Base-by-base conservation (phyloP, 2,113 vertebrate species). In the Nanger granti region DNA sequence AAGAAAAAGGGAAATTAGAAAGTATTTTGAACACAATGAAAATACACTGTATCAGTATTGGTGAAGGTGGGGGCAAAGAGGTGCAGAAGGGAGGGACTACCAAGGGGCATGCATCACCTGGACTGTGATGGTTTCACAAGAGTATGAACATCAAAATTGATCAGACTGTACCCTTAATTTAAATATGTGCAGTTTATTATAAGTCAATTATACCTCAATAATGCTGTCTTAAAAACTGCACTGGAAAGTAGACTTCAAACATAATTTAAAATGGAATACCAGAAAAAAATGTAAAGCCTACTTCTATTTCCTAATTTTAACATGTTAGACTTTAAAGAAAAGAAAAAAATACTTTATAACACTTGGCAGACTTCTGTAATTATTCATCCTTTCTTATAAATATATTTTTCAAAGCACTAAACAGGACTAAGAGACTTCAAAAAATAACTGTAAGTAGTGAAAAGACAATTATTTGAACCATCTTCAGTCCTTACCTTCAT, bases 261-360 rank as follows among this genome's bases (percentile, higher is more conserved):
- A 52, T 87, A 93, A 47, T 90, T 92, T 93, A 89, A 90, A 66
- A 92, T 52, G 47, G 41, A 92, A 73, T 49, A 82, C 26, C 34
- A 92, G 54, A 13, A 93, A 97, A 97, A 94, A 96, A 64, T 44
- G 28, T 83, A 87, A 90, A 96, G 17, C 20, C 41, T 97, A 73
- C 17, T 87, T 41, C 17, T 87, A 87, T 87, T 92, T 87, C 85
- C 76, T 93, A 97, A 86, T 31, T 60, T 60, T 87, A 94, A 92
- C 31, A 37, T 87, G 14, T n/a, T 87, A 87, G 47, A 85, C 29
- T 66, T 95, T 31, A 95, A 93, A 85, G 29, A 84, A 91, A 37
- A 20, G 18, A n/a, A 37, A 73, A 92, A 93, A 59, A 57, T 5
- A 73, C 49, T 44, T 93, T 41, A 3, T 55, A 62, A 95, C 13